A percentile compares a stretch with the other conserved stretches of the same genome.
phyloP scores from a whole-genome alignment of 1,140 invertebrate species.

The Venturia canescens region DNA sequence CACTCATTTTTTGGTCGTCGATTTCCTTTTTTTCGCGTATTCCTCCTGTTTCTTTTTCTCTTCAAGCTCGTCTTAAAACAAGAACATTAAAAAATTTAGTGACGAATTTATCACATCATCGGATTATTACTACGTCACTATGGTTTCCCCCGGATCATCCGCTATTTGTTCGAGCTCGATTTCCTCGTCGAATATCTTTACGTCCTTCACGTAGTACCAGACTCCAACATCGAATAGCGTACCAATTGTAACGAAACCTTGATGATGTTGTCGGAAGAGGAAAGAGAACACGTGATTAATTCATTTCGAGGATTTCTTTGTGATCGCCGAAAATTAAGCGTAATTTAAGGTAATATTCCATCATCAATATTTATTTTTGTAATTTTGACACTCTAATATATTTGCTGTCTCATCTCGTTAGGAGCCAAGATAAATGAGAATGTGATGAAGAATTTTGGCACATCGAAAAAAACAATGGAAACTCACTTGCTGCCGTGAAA shows the following conservation, averaged over 20 bases:
- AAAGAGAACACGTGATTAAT: conserved; percentile 5
- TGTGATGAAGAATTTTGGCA: not conserved
- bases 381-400: too few species aligned
- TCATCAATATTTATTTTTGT: too few species aligned
- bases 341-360: too few species aligned
- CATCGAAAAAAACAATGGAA: not conserved
- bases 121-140: conserved; percentile 44
- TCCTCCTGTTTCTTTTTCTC: conserved; percentile 40
- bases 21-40: conserved; percentile 29
- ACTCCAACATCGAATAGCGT: conserved; percentile 82
- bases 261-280: conserved; percentile 48
- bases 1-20: conserved; percentile 22
- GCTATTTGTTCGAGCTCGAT: conserved; percentile 76
- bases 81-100: not conserved
- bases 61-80: conserved; percentile 27
- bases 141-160: conserved; percentile 69
- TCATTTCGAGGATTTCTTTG: not conserved
- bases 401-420: too few species aligned
- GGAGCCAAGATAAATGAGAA: conserved; percentile 39
- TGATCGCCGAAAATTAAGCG: too few species aligned
- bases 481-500: conserved; percentile 81
- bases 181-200: conserved; percentile 85
- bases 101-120: not conserved
- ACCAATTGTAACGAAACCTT: conserved; percentile 81
- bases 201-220: conserved; percentile 83